Conservation (phyloP, 2,113 vertebrate genomes). For the Gobius niger region DNA sequence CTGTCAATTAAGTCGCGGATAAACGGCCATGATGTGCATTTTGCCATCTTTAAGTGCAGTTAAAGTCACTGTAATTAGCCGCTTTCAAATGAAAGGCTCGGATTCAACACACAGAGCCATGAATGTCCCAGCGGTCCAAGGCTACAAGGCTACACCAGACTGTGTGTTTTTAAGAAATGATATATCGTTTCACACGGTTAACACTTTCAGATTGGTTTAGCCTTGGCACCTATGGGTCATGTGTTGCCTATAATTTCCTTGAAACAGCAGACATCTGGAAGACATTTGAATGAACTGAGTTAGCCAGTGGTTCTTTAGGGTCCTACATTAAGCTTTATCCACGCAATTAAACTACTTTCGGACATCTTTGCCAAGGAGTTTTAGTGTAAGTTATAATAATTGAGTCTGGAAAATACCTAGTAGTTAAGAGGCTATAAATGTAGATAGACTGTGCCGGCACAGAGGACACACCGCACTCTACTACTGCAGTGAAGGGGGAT, state of each 20-base stretch:
- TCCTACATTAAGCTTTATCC: no score
- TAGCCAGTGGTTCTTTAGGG: no score
- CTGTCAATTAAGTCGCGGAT: conserved; percentile 68
- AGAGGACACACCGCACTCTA: no score
- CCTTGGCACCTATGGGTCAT: conserved; percentile 49
- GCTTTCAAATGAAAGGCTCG: conserved; percentile 60
- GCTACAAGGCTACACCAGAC: conserved; percentile 38
- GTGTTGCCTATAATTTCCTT: conserved; percentile 47
- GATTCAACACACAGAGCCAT: conserved; percentile 54
- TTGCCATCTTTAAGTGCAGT: conserved; percentile 55
- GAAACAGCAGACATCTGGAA: conserved; percentile 9
- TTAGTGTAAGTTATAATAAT: no score
- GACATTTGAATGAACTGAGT: conserved; percentile 36
- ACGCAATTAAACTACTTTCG: no score
- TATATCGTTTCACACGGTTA: conserved; percentile 68
- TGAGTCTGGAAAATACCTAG: no score
- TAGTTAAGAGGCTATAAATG: no score
- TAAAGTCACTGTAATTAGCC: conserved; percentile 69
- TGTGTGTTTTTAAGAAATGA: conserved; percentile 62
- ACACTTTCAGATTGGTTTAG: conserved; percentile 57
- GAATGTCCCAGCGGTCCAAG: conserved; percentile 50
- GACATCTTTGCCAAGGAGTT: no score
- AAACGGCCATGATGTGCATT: conserved; percentile 69
- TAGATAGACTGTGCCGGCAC: no score
- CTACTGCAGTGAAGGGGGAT: no score